Conservation (phyloP, 2,888 invertebrate genomes). For the Ceraclea dissimilis region DNA sequence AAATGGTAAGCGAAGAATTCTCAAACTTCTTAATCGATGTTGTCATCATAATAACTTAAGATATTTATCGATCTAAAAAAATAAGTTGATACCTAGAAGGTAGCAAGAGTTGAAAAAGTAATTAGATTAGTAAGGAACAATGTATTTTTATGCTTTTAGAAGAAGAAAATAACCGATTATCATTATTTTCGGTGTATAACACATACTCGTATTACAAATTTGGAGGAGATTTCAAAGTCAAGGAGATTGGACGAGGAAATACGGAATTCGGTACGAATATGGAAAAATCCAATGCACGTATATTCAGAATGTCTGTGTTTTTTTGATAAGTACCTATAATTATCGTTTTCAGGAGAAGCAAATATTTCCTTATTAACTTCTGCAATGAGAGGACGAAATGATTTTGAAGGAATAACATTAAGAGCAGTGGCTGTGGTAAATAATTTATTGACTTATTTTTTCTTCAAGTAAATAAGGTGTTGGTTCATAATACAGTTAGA, state of each 20-base stretch:
- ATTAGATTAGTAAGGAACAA: not conserved
- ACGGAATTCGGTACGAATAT: too few species aligned
- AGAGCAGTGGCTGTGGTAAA: conserved; percentile 18
- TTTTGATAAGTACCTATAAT: too few species aligned
- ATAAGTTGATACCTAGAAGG: not conserved
- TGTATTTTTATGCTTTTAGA: not conserved
- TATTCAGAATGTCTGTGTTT: too few species aligned
- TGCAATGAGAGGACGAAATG: conserved; percentile 3
- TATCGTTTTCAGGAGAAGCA: too few species aligned
- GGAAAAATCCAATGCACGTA: too few species aligned
- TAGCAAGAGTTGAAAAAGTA: not conserved
- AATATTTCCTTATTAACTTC: too few species aligned
- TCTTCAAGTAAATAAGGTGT: not conserved
- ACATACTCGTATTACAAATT: too few species aligned
- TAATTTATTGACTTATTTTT: not conserved
- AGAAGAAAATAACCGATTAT: too few species aligned
- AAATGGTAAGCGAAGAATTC: conserved; percentile 12
- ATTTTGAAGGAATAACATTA: conserved; percentile 11
- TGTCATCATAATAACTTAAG: not conserved
- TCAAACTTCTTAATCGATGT: too few species aligned
- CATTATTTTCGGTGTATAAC: too few species aligned
- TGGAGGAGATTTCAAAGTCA: too few species aligned
- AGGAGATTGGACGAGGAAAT: too few species aligned
- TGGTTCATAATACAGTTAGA: not conserved
- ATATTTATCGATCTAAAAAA: not conserved